phyloP scores from a whole-genome alignment of 2,888 invertebrate genomes.

The Augiades crinisus region DNA sequence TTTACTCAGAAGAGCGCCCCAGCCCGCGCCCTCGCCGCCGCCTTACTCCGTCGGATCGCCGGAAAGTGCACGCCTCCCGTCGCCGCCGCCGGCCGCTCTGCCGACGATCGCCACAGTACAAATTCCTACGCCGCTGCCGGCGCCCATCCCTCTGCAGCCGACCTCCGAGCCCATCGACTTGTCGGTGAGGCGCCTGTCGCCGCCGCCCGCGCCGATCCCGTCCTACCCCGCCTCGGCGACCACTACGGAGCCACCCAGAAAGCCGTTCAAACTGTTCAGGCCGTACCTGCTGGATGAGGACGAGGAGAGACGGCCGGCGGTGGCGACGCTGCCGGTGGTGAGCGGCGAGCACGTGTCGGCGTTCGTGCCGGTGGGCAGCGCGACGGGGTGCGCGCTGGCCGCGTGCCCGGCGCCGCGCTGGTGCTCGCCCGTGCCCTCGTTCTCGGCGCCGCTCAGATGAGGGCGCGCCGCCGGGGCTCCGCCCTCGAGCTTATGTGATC shows the following conservation, averaged over 20 bases:
- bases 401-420: constrained; percentile 80
- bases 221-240: constrained; percentile 47
- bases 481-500: constrained; percentile 73
- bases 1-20: constrained; percentile 77
- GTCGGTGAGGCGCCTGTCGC: constrained; percentile 52
- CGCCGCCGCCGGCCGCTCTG: constrained; percentile 61
- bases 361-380: constrained; percentile 73
- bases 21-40: constrained; percentile 73
- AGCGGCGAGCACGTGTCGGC: constrained; percentile 67
- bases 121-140: constrained; percentile 39
- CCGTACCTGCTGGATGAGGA: constrained; percentile 85
- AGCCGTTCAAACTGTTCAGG: constrained; percentile 88
- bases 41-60: constrained; percentile 69
- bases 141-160: constrained; percentile 46
- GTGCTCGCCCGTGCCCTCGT: constrained; percentile 85
- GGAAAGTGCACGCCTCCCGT: constrained; percentile 67
- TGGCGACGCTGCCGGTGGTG: constrained; percentile 62
- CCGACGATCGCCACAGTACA: constrained; percentile 51
- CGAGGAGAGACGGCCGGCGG: constrained; percentile 55
- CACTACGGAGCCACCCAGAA: constrained; percentile 63
- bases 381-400: constrained; percentile 61
- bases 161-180: constrained; percentile 62
- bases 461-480: constrained; percentile 59
- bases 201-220: constrained; percentile 45
- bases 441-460: constrained; percentile 74